Percentiles rank a stretch among this genome's conserved stretches.
phyloP scores from a whole-genome alignment of 2,113 vertebrate species.

The Malurus alboscapulatus region DNA sequence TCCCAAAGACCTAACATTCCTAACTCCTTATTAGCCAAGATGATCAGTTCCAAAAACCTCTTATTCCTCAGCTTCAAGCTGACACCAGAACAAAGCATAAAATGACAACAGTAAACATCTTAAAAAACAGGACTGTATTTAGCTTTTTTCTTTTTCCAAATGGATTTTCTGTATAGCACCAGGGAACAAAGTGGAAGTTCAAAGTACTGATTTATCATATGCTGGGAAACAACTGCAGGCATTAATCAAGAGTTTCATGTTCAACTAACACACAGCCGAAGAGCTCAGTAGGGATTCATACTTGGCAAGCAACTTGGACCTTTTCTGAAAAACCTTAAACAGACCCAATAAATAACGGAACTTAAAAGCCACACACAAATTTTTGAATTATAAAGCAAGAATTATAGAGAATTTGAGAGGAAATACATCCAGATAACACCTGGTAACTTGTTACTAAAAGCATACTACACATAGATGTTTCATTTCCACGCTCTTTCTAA shows the following conservation, averaged over 20 bases:
- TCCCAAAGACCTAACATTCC: not conserved
- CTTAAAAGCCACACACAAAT: not conserved
- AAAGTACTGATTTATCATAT: not conserved
- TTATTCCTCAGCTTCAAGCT: not conserved
- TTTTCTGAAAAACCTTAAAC: not conserved
- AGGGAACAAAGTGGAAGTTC: not conserved
- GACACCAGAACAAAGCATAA: not conserved
- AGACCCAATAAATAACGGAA: not conserved
- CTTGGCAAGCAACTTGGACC: not conserved
- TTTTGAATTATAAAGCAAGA: not conserved
- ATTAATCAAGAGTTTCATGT: not conserved
- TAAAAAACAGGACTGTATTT: not conserved
- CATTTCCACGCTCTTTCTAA: not conserved
- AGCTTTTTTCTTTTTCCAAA: not conserved
- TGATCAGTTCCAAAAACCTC: not conserved
- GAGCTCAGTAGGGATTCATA: not conserved
- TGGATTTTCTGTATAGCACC: not conserved
- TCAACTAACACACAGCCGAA: not conserved
- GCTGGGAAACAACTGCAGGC: not conserved
- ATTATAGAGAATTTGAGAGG: not conserved
- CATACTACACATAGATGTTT: rapidly evolving
- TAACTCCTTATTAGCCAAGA: not conserved
- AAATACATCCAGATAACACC: not conserved
- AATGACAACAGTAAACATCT: not conserved
- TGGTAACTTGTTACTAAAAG: not conserved